Evolutionary conservation across 2,797 vertebrate genomes (phyloP), one percentile per base, ranked within the genome.

Genomic region (Coilia nasus): DNA sequence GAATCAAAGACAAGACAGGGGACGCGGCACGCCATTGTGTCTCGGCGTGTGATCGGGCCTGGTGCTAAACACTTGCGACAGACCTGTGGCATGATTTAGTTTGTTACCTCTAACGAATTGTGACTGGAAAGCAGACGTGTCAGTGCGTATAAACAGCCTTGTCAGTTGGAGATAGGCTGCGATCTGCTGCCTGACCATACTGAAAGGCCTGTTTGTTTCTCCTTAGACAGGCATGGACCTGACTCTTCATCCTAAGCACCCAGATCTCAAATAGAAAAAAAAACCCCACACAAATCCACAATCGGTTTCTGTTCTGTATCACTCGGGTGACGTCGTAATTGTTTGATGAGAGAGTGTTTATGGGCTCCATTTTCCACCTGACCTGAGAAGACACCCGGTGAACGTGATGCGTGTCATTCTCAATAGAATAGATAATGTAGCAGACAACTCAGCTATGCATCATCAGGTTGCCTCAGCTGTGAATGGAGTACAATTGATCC

Each of bases 31-130:
- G 64, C 64, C 71, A 21, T 15, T 21, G 17, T 78, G 35, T 31
- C 71, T 44, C 19, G 6, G 5, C 71, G 2, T 78, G 71, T 78
- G 35, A 44, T 35, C 19, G 71, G 21, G 71, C 9, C 19, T 19
- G 35, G 31, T 41, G 71, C 31, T 78, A 21, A 78, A 41, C 41
- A 19, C 15, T 21, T 78, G 64, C 12, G 64, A 67, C 64, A 67
- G 64, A 31, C 12, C 64, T 71, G 71, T 41, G 35, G 71, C 71
- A 17, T 78, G 71, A 78, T 78, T 78, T 78, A 44, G 71, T 31
- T 78, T 78, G 35, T 78, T 78, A 31, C 71, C 11, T 35, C 15
- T 78, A 78, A 78, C 35, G 7, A 78, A 19, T 47, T 17, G 28
- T 85, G 64, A 28, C 44, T 56, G 46, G 60, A 44, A 78, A 47